phyloP scores from a whole-genome alignment of 2,888 invertebrate genomes.

The Lochmaea capreae region DNA sequence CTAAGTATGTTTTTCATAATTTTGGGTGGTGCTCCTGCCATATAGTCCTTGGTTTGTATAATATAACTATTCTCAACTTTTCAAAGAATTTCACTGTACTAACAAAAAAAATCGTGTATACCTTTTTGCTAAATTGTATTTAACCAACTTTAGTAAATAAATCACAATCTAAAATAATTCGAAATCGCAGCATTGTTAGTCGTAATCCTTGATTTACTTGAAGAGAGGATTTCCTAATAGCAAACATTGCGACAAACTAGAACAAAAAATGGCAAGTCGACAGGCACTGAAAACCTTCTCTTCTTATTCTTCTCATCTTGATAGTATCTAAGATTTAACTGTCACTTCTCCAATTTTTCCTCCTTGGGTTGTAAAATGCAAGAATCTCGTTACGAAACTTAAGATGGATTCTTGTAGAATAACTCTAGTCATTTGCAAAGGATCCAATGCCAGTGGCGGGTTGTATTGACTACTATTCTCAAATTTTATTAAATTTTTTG shows the following conservation, averaged over 20 bases:
- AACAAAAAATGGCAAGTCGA: slow-evolving; percentile 47
- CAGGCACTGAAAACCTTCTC: slow-evolving; percentile 50
- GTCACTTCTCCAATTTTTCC: slow-evolving; percentile 55
- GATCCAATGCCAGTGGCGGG: slow-evolving; percentile 43
- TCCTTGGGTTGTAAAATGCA: slow-evolving; percentile 52
- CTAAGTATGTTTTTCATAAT: too few species aligned
- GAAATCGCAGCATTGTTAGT: slow-evolving; percentile 7
- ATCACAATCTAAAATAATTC: slow-evolving; percentile 12
- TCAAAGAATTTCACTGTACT: background rate
- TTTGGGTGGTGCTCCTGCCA: too few species aligned
- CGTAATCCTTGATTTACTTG: slow-evolving; percentile 18
- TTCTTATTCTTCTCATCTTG: slow-evolving; percentile 49
- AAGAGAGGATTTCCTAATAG: slow-evolving; percentile 23
- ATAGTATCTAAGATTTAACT: slow-evolving; percentile 54
- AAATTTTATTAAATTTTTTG: too few species aligned
- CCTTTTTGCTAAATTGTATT: background rate
- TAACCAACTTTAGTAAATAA: slow-evolving; percentile 7
- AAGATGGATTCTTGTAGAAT: slow-evolving; percentile 51
- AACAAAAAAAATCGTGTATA: background rate
- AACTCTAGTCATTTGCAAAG: slow-evolving; percentile 44
- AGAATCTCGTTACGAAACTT: slow-evolving; percentile 55
- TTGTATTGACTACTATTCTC: background rate
- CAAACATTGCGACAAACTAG: slow-evolving; percentile 41
- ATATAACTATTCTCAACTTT: too few species aligned
- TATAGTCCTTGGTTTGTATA: too few species aligned